A percentile compares a stretch with the other conserved stretches of the same genome.
Evolutionary conservation across 2,888 invertebrate genomes (phyloP).

Genomic region (Leptopilina syphax): DNA sequence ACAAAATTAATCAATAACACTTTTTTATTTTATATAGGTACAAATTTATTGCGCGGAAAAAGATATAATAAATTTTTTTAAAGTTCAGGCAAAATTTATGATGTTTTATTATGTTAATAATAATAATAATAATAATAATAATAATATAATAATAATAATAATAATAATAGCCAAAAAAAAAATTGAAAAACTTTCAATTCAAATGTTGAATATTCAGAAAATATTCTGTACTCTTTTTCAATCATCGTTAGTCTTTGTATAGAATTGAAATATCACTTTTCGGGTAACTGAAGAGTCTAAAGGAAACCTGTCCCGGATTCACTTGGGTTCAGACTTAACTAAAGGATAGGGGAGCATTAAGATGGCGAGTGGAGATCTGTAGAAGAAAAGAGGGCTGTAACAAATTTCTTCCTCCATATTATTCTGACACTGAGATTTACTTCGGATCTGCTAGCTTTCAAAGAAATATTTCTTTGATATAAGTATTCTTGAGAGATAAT

Average conservation of each 20-base stretch:
- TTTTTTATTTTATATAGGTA: too few relatives aligned
- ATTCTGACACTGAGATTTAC: constrained; percentile 1
- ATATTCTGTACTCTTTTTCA: too few relatives aligned
- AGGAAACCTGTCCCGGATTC: constrained; percentile 26
- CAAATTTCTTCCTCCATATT: constrained; percentile 30
- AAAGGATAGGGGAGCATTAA: constrained; percentile 28
- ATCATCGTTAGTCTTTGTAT: too few relatives aligned
- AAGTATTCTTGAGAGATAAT: background rate
- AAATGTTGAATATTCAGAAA: background rate
- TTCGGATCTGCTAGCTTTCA: constrained; percentile 8
- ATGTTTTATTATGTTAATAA: too few relatives aligned
- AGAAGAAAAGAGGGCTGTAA: constrained; percentile 16
- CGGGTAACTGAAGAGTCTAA: background rate
- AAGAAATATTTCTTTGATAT: background rate
- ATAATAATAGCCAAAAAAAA: background rate
- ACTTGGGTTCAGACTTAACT: constrained; percentile 11
- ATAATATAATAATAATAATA: too few relatives aligned
- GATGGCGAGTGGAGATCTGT: constrained; percentile 36
- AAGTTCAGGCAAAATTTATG: too few relatives aligned
- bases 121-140: too few relatives aligned
- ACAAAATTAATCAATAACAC: too few relatives aligned
- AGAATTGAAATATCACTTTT: constrained; percentile 25
- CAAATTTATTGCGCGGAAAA: too few relatives aligned
- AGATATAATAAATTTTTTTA: too few relatives aligned
- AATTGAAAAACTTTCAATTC: too few relatives aligned